Evolutionary conservation across 2,888 invertebrate species (phyloP).

Genomic region (Leuctra nigra): DNA sequence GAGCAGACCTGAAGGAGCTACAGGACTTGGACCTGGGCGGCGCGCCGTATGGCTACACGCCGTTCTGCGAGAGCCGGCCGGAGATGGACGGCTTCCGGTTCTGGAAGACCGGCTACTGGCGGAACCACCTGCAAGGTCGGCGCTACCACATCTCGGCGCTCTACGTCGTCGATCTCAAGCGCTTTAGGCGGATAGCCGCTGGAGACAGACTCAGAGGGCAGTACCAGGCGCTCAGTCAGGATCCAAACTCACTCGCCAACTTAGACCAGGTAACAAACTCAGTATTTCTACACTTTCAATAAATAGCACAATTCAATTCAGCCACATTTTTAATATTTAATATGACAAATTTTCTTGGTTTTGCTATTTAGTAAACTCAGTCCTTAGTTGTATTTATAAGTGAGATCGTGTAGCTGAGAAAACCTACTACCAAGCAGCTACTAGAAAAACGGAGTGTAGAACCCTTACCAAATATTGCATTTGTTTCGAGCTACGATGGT

Average conservation of each 20-base stretch:
- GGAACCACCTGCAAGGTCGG: conserved; percentile 91
- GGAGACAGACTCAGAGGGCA: conserved; percentile 96
- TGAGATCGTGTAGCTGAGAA: too few relatives aligned
- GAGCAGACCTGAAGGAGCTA: conserved; percentile 88
- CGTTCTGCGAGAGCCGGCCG: conserved; percentile 94
- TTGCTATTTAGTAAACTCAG: too few relatives aligned
- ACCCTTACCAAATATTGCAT: too few relatives aligned
- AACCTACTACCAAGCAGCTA: too few relatives aligned
- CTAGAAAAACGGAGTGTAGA: too few relatives aligned
- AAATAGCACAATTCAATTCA: too few relatives aligned
- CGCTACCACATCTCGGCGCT: conserved; percentile 94
- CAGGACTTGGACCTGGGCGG: conserved; percentile 88
- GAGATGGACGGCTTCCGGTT: conserved; percentile 99
- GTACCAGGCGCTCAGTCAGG: conserved; percentile 98
- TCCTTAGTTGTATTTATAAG: too few relatives aligned
- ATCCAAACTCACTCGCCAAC: conserved; percentile 97
- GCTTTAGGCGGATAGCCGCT: conserved; percentile 95
- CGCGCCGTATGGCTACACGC: conserved; percentile 96
- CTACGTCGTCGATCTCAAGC: conserved; percentile 94
- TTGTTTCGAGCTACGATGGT: too few relatives aligned
- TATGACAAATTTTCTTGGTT: too few relatives aligned
- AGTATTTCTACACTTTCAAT: too few relatives aligned
- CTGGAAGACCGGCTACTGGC: conserved; percentile 99
- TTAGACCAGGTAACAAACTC: conserved; percentile 58
- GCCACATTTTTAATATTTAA: too few relatives aligned